Conservation (phyloP, 2,888 invertebrate genomes). For the Machimus atricapillus region DNA sequence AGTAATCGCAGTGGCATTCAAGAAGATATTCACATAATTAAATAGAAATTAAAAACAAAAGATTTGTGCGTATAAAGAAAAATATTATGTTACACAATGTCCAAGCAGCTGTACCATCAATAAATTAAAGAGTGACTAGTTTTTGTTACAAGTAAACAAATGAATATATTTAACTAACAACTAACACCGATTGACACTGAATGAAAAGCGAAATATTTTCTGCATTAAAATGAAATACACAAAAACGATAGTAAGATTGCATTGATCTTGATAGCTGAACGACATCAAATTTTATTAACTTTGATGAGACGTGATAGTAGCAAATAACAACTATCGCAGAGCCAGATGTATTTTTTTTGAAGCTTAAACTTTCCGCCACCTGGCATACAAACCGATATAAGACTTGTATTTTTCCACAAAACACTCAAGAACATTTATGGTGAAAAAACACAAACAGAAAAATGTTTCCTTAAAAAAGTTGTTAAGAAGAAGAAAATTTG, state of each 20-base stretch:
- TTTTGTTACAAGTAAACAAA: not conserved
- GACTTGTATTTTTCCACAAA: constrained; percentile 1
- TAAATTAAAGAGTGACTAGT: not conserved
- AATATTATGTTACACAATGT: not conserved
- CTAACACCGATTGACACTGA: not conserved
- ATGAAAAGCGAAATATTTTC: not conserved
- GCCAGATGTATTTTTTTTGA: not conserved
- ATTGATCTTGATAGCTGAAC: not conserved
- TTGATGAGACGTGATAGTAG: not conserved
- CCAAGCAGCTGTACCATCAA: not conserved
- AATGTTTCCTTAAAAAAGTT: constrained; percentile 48
- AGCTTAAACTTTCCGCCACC: not conserved
- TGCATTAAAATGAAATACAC: not conserved
- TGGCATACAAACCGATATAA: constrained; percentile 27
- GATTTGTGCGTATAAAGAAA: not conserved
- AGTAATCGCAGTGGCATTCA: not conserved
- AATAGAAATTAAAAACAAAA: not conserved
- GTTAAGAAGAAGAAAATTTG: constrained; percentile 45
- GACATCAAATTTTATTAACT: not conserved
- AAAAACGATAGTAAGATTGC: not conserved
- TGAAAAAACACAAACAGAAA: constrained; percentile 34
- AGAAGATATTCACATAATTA: not conserved
- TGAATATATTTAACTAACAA: not conserved
- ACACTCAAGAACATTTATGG: constrained; percentile 29
- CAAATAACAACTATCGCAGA: not conserved